A percentile compares a stretch with the other conserved stretches of the same genome.
These are phyloP conservation scores for Calonectris borealis DNA, from an alignment of 2,113 vertebrate species.

Conservation along the genomic window DNA sequence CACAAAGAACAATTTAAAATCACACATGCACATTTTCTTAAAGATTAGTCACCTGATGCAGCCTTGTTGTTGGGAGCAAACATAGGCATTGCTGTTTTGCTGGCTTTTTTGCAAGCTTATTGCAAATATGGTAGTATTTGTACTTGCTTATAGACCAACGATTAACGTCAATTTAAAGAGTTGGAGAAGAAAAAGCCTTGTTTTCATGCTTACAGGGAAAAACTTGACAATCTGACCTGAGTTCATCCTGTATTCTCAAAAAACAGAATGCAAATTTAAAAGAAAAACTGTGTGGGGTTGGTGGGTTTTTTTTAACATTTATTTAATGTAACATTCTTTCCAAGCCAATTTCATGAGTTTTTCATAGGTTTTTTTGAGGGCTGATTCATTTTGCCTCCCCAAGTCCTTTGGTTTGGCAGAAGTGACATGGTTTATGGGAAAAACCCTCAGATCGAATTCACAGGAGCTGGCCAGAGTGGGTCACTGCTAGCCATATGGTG, in stretches of 20 bases:
- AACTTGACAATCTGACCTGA: not conserved
- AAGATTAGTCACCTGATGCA: not conserved
- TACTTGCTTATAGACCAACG: not conserved
- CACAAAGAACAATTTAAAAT: not conserved
- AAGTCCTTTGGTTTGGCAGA: not conserved
- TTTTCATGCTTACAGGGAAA: not conserved
- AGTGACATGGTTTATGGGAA: not conserved
- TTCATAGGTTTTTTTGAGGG: not conserved
- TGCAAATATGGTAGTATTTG: not conserved
- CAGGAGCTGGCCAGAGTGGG: not conserved
- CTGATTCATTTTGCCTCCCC: not conserved
- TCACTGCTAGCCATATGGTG: not conserved
- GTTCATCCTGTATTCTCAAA: not conserved
- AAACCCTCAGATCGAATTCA: not conserved
- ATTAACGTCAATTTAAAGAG: not conserved
- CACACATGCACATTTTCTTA: rapidly evolving
- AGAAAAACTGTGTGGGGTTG: not conserved
- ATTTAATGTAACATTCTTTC: not conserved
- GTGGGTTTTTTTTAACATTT: not conserved
- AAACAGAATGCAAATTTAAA: not conserved
- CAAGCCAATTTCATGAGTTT: not conserved
- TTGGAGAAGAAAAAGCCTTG: not conserved
- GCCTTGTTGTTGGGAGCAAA: not conserved
- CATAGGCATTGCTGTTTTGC: not conserved
- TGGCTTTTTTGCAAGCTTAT: not conserved